Evolutionary conservation across 1,140 invertebrate species (phyloP).

Genomic region (Bombus pascuorum): DNA sequence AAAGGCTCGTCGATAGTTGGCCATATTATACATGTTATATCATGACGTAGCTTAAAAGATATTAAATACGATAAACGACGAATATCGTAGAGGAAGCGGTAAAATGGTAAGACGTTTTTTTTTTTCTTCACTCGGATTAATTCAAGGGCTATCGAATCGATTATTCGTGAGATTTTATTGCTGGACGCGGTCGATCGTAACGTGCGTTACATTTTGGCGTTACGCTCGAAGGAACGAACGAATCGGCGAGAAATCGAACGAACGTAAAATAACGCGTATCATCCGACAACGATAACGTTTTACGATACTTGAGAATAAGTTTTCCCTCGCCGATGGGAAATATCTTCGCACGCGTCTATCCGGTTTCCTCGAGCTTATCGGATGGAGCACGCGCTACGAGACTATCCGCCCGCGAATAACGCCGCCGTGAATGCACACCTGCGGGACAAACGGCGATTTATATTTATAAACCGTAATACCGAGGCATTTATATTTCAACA

Average conservation of each 20-base stretch:
- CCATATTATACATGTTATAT: neutral
- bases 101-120: no score
- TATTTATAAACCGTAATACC: no score
- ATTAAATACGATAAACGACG: no score
- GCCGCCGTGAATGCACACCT: neutral
- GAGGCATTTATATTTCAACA: slow-evolving; percentile 15
- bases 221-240: neutral
- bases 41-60: neutral
- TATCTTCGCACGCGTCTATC: slow-evolving; percentile 23
- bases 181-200: neutral
- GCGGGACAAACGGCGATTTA: slow-evolving; percentile 22
- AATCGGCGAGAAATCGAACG: neutral
- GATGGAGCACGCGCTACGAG: neutral
- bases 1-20: no score
- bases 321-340: slow-evolving; percentile 20
- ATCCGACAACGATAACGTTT: slow-evolving; percentile 21
- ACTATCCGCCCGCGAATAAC: slow-evolving; percentile 6
- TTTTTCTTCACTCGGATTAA: neutral
- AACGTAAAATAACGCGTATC: slow-evolving; percentile 23
- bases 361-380: slow-evolving; percentile 26
- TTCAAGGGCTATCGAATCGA: neutral
- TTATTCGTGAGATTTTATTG: slow-evolving; percentile 5
- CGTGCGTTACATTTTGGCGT: neutral
- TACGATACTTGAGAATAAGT: slow-evolving; percentile 32
- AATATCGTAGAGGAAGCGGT: no score